A percentile compares a stretch with the other conserved stretches of the same genome.
These are phyloP conservation scores for Camponotus fellah DNA, from an alignment of 2,888 invertebrate species.

Conservation along the genomic window DNA sequence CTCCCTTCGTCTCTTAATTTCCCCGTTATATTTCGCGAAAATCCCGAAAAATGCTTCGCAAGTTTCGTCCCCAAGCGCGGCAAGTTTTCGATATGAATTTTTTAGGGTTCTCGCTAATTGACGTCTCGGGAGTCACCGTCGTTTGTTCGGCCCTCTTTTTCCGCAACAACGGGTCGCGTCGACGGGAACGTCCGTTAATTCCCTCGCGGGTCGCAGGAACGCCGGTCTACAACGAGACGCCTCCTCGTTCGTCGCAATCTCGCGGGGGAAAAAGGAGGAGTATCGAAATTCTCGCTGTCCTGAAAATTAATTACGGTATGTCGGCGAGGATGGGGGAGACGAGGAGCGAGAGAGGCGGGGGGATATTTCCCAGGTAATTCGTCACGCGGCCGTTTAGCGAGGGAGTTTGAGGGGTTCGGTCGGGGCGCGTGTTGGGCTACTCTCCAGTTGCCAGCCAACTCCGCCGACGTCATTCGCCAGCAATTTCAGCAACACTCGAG, in stretches of 20 bases:
- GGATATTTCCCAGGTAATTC: slow-evolving; percentile 69
- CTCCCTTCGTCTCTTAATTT: neutral
- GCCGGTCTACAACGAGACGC: slow-evolving; percentile 9
- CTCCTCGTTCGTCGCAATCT: slow-evolving; percentile 22
- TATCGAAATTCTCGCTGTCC: slow-evolving; percentile 63
- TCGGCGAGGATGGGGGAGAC: neutral
- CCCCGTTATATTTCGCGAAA: neutral
- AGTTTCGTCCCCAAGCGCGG: slow-evolving; percentile 38
- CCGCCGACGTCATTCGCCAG: slow-evolving; percentile 68
- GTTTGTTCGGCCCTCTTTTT: slow-evolving; percentile 57
- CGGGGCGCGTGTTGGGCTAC: slow-evolving; percentile 53
- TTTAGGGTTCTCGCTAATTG: slow-evolving; percentile 67
- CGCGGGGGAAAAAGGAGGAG: slow-evolving; percentile 56
- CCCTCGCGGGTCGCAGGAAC: slow-evolving; percentile 59
- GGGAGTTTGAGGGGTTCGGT: slow-evolving; percentile 23
- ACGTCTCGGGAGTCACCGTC: slow-evolving; percentile 70
- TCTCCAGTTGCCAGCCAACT: slow-evolving; percentile 59
- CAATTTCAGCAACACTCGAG: slow-evolving; percentile 77
- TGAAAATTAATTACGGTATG: slow-evolving; percentile 71
- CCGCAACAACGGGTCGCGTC: slow-evolving; percentile 41
- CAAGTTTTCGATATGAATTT: slow-evolving; percentile 55
- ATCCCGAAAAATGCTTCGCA: slow-evolving; percentile 3
- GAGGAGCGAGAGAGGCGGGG: neutral
- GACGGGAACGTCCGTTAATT: slow-evolving; percentile 72
- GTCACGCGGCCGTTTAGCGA: slow-evolving; percentile 69